Percentiles rank a stretch among this genome's conserved stretches.
phyloP scores from a whole-genome alignment of 2,113 vertebrate species.

The Nansenia antarctica region DNA sequence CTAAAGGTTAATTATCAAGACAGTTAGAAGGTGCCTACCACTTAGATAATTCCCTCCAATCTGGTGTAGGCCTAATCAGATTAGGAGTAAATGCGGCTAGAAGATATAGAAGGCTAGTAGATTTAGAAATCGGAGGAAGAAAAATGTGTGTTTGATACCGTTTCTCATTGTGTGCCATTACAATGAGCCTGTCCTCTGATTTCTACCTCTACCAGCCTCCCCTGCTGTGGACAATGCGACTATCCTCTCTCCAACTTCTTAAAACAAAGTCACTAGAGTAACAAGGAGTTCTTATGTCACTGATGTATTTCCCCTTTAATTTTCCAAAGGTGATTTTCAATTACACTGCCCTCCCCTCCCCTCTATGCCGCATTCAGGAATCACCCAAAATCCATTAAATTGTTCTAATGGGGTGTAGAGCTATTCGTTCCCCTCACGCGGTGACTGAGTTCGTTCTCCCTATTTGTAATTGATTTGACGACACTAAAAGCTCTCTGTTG shows the following conservation, averaged over 20 bases:
- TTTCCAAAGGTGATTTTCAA: constrained; percentile 25
- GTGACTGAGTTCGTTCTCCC: constrained; percentile 16
- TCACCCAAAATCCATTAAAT: constrained; percentile 24
- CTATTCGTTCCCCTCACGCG: constrained; percentile 12
- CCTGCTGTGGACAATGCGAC: neutral
- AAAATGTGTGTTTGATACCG: no score
- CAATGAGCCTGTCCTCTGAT: no score
- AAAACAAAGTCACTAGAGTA: neutral
- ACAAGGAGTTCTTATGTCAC: neutral
- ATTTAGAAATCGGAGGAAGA: no score
- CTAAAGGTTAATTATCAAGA: no score
- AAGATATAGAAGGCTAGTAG: no score
- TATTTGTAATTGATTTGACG: constrained; percentile 24
- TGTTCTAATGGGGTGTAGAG: constrained; percentile 24
- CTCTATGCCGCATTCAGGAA: constrained; percentile 5
- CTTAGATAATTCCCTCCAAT: no score
- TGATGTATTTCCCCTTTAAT: constrained; percentile 15
- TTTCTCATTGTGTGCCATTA: no score
- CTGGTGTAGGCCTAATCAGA: no score
- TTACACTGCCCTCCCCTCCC: constrained; percentile 5
- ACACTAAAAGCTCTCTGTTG: constrained; percentile 17
- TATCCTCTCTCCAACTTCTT: neutral
- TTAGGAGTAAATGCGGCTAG: no score
- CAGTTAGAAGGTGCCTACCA: no score
- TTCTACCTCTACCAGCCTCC: neutral